Evolutionary conservation across 2,888 invertebrate genomes (phyloP), one percentile per base, ranked within the genome.

Genomic region (Mongoloraphidia duomilia): DNA sequence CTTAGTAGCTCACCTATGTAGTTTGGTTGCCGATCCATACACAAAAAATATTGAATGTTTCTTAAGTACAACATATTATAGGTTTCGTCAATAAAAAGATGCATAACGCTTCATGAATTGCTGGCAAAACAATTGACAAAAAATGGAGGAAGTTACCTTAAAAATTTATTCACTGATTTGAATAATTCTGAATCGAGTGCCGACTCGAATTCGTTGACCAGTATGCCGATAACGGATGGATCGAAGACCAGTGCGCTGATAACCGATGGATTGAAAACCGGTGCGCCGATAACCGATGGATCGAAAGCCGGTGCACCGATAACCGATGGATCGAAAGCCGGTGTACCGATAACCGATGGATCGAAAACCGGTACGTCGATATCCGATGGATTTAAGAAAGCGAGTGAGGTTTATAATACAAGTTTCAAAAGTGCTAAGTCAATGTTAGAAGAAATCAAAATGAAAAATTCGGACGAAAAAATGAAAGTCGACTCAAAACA

Each of bases 61-160:
- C 34, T 11, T 35, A 17, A 17, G 6, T 38, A 6, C 6, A 26
- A 26, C 26, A 57, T 52, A 55, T 67, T 72, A 39, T 57, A 84
- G 83, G 73, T 83, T 61, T 65, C 78, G 34, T 65, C 70, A 34
- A 72, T 84, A 44, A 82, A 80, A 60, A 72, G 75, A 51, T 68
- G 69, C 53, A 79, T 73, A 36, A 60, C 56, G 47, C 63, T 82
- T 34, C 72, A 75, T 59, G 74, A 77, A 8, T 61, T 70, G 37
- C 62, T 83, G 33, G 70, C 71, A 60, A 68, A 65, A 10, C 79
- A 75, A 54, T 76, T 79, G 0, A 69, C 65, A 50, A 73, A 76
- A 62, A 54, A 61, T 59, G 60, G 64, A 52, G 65, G 70, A 55
- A 69, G 75, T 45, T 60, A 67, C 65, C 70, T 65, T 63, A 68